Conservation (phyloP, 2,888 invertebrate species). For the Ariolimax columbianus region DNA sequence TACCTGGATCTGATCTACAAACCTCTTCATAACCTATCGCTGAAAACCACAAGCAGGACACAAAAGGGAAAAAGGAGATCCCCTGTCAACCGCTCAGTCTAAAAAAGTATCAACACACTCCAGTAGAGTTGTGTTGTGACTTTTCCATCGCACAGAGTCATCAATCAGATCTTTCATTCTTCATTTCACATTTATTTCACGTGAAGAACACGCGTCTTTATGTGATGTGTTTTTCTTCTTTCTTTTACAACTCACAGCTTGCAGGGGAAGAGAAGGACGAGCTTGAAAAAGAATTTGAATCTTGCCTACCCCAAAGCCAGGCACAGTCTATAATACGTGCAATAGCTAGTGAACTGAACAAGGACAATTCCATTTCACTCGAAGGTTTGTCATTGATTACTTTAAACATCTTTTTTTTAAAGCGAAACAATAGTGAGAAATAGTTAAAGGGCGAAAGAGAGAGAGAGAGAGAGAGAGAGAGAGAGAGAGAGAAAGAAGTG, state of each 20-base stretch:
- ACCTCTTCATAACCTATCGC: no score
- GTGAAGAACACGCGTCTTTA: no score
- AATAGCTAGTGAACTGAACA: background rate
- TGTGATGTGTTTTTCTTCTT: no score
- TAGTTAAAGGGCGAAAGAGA: background rate
- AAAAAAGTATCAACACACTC: no score
- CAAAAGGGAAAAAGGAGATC: no score
- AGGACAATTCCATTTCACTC: conserved; percentile 29
- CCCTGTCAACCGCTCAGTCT: no score
- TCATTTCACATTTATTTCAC: no score
- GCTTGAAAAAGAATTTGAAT: conserved; percentile 21
- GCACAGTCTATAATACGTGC: conserved; percentile 16
- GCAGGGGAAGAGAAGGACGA: conserved; percentile 2
- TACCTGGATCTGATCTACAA: no score
- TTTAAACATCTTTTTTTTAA: background rate
- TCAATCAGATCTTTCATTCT: no score
- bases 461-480: background rate
- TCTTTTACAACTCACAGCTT: background rate
- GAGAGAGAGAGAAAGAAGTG: background rate
- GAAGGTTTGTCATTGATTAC: conserved; percentile 9
- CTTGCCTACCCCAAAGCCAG: conserved; percentile 8
- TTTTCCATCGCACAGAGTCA: no score
- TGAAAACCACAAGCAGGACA: no score
- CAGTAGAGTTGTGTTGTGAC: no score
- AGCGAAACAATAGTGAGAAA: background rate